phyloP scores from a whole-genome alignment of 2,113 vertebrate species.

The Cynopterus brachyotis region DNA sequence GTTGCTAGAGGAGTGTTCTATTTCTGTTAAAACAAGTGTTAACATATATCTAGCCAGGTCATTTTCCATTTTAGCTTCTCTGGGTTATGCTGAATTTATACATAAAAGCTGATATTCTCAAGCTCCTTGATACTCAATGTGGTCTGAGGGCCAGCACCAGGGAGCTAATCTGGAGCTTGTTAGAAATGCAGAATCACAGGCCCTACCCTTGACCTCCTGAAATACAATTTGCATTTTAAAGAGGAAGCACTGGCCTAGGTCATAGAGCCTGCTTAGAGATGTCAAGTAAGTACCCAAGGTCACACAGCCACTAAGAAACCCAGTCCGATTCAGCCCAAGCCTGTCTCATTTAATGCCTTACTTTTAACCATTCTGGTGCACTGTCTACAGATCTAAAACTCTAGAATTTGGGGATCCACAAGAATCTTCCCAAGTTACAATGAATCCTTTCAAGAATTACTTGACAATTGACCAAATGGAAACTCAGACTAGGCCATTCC shows the following conservation, averaged over 20 bases:
- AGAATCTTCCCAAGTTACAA: not conserved
- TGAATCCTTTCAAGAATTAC: not conserved
- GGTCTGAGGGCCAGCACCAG: not conserved
- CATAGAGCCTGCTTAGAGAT: not conserved
- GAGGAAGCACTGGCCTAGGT: not conserved
- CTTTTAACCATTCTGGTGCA: not conserved
- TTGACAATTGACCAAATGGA: not conserved
- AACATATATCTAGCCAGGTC: not conserved
- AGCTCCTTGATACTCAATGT: not conserved
- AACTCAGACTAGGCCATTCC: not conserved
- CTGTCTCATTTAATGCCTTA: not conserved
- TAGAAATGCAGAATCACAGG: not conserved
- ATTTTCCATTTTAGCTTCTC: not conserved
- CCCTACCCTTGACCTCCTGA: not conserved
- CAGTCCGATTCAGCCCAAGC: not conserved
- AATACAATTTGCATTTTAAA: not conserved
- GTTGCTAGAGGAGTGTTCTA: not conserved
- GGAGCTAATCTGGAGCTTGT: not conserved
- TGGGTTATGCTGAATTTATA: not conserved
- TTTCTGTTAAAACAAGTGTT: not conserved
- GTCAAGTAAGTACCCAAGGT: not conserved
- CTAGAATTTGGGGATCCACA: not conserved
- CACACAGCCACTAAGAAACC: not conserved
- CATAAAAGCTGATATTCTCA: not conserved
- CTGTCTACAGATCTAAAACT: not conserved